Evolutionary conservation across 2,113 vertebrate species (phyloP).

Genomic region (Lepisosteus oculatus): DNA sequence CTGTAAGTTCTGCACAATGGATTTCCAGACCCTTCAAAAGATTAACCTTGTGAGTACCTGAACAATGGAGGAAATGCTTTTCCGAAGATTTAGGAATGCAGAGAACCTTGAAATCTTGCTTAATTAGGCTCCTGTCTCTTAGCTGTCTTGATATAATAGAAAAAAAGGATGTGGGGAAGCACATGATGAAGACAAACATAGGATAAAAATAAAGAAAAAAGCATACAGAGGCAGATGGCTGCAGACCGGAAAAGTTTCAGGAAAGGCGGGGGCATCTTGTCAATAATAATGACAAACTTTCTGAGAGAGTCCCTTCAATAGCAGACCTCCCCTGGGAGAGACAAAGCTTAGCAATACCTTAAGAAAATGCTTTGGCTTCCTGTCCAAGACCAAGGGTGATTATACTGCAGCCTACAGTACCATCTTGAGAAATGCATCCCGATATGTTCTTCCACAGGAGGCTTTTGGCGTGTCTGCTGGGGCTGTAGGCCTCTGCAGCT

Average conservation of each 20-base stretch:
- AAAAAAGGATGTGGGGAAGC: not conserved
- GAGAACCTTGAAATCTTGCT: not conserved
- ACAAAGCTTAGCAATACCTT: constrained; percentile 27
- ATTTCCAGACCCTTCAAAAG: too few species aligned
- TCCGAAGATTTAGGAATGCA: not conserved
- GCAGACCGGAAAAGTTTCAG: not conserved
- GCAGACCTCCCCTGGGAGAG: constrained; percentile 59
- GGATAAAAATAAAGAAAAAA: not conserved
- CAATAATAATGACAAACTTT: not conserved
- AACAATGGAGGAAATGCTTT: not conserved
- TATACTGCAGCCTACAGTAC: not conserved
- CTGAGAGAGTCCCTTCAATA: constrained; percentile 41
- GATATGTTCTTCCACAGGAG: not conserved
- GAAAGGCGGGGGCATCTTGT: not conserved
- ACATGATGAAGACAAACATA: not conserved
- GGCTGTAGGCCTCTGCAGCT: not conserved
- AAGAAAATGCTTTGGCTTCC: not conserved
- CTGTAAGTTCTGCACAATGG: not conserved
- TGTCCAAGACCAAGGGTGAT: not conserved
- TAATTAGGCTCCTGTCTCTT: constrained; percentile 10
- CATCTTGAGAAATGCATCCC: constrained; percentile 5
- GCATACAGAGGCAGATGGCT: not conserved
- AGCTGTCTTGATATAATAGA: not conserved
- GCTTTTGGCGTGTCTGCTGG: not conserved
- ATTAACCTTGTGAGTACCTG: constrained; percentile 2